phyloP scores from a whole-genome alignment of 2,797 vertebrate species.

The Pelodytes ibericus region DNA sequence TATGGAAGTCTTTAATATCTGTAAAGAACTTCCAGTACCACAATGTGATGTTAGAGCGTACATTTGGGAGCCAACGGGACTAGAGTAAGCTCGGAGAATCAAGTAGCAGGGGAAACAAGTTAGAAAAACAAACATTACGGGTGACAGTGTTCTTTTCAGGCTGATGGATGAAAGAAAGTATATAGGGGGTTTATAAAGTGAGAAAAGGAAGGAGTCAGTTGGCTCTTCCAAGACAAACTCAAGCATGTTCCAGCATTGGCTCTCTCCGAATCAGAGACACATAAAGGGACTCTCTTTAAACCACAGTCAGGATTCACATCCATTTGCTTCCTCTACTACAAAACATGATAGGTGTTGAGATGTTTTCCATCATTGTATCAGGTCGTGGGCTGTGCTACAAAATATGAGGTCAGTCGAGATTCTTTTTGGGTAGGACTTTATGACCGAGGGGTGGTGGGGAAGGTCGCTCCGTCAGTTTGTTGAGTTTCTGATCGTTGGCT shows the following conservation, averaged over 20 bases:
- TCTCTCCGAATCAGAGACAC: not conserved
- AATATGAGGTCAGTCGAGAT: constrained; percentile 36
- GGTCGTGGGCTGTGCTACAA: constrained; percentile 16
- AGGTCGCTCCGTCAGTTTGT: constrained; percentile 6
- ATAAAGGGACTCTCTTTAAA: constrained; percentile 29
- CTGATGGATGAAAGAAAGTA: constrained; percentile 36
- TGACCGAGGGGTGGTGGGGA: not conserved
- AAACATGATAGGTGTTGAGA: constrained; percentile 42
- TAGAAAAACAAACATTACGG: constrained; percentile 4
- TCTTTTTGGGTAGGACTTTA: constrained; percentile 13
- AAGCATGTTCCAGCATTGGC: not conserved
- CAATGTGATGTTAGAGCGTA: constrained; percentile 35
- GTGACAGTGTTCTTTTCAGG: constrained; percentile 32
- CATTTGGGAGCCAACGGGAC: constrained; percentile 28
- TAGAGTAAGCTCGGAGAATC: constrained; percentile 6
- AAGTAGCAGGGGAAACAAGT: not conserved
- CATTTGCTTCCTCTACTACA: constrained; percentile 27
- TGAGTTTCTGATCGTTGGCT: constrained; percentile 20
- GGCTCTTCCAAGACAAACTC: constrained; percentile 11
- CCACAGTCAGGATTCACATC: constrained; percentile 18
- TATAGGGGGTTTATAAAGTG: constrained; percentile 28
- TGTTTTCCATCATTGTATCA: constrained; percentile 34
- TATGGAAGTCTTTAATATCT: constrained; percentile 49
- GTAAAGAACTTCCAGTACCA: constrained; percentile 49
- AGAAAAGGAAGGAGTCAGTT: constrained; percentile 14